Conservation (phyloP, 2,888 invertebrate genomes). For the Ditylenchus weischeri region DNA sequence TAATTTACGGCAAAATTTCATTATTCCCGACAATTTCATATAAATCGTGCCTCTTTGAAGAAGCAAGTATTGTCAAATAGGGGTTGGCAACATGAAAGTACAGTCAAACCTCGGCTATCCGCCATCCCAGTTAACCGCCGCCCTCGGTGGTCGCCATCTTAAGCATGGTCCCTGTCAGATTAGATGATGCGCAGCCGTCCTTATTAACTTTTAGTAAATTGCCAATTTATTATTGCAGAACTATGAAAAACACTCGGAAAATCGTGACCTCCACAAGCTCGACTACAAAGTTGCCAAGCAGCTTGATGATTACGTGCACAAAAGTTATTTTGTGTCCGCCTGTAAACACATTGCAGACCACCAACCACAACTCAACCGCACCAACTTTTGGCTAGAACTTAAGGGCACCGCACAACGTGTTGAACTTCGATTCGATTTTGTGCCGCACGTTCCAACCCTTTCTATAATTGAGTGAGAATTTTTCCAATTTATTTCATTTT, state of each 20-base stretch:
- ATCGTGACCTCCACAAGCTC: slow-evolving; percentile 1
- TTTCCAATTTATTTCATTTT: too few species aligned
- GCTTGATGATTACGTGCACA: neutral
- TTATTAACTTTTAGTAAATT: neutral
- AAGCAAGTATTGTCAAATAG: too few species aligned
- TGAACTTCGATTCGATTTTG: neutral
- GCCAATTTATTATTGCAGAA: neutral
- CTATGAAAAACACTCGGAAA: slow-evolving; percentile 5
- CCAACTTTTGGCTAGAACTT: slow-evolving; percentile 1
- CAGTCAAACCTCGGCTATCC: too few species aligned
- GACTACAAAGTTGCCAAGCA: slow-evolving; percentile 1
- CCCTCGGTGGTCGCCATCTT: too few species aligned
- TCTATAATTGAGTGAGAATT: neutral
- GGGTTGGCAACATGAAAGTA: too few species aligned
- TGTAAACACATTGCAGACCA: slow-evolving; percentile 5
- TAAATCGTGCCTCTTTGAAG: too few species aligned
- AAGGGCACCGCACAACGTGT: neutral
- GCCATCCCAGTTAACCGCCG: too few species aligned
- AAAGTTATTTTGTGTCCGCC: neutral
- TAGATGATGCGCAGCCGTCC: too few species aligned
- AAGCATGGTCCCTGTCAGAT: too few species aligned
- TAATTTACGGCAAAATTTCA: too few species aligned
- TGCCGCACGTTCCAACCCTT: neutral
- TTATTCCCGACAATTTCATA: too few species aligned
- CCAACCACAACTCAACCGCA: neutral